Base-by-base conservation (phyloP, 1,140 invertebrate genomes). In the Steinernema feltiae region DNA sequence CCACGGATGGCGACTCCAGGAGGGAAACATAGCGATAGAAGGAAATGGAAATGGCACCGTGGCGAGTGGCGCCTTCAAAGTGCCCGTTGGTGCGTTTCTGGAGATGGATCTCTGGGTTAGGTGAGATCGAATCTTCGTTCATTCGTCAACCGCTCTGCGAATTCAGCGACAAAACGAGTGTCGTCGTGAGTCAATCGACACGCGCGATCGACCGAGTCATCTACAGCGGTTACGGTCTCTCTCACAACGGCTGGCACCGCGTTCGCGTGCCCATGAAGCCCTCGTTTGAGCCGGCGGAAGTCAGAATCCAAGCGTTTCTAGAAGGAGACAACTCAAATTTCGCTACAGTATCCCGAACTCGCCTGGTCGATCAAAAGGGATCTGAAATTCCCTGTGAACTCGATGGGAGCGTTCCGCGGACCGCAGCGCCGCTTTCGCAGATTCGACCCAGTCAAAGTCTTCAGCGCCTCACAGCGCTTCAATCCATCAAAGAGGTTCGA, bases 211-310 rank as follows among this genome's bases (percentile, higher is more conserved):
- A 63, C 53, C 15, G 53, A 21, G 24, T 63, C 12, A 63, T 63
- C 53, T 63, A 63, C 53, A 63, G 53, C 53, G 53, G 53, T 21
- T 63, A 63, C 53, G 53, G 53, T 7, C 53, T 63, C 24, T 63
- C 53, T 3, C 53, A 63, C 53, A 63, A 63, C 53, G 53, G 53
- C 2, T 63, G 53, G 53, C 53, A 63, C 24, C 53, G 53, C 7
- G 24, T 63, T 27, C 53, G 53, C 24, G 53, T 63, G 15, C 53
- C 53, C 24, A 63, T 63, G 53, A 63, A 63, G 24, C 53, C 53
- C 24, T 63, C 53, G 15, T 63, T 17, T 21, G 53, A 63, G 7
- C 53, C 53, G 12, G 53, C 24, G 15, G 53, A 63, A 21, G 24
- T 63, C 12, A 15, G 24, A 3, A 63, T 63, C 53, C 53, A 63